phyloP scores from a whole-genome alignment of 1,140 invertebrate genomes.

The Diprion similis region DNA sequence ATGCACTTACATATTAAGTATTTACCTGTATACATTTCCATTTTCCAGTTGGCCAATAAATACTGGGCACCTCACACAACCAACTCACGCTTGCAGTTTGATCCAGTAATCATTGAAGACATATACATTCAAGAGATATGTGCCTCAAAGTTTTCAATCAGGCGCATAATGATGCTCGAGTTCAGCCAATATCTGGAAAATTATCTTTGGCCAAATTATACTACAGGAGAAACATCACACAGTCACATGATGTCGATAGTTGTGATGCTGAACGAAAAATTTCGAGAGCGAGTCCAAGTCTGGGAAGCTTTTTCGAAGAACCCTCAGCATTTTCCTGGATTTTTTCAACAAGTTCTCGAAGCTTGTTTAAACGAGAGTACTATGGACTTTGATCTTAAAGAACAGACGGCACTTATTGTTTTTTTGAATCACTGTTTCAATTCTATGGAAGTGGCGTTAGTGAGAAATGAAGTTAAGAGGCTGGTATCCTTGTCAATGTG shows the following conservation, averaged over 20 bases:
- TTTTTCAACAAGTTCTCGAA: conserved; percentile 86
- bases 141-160: conserved; percentile 80
- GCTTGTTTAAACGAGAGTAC: conserved; percentile 70
- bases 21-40: conserved; percentile 17
- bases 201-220: conserved; percentile 97
- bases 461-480: conserved; percentile 90
- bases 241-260: conserved; percentile 95
- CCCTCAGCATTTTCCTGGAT: conserved; percentile 82
- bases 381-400: conserved; percentile 68
- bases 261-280: conserved; percentile 98
- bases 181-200: conserved; percentile 98
- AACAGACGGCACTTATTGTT: conserved; percentile 87
- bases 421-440: conserved; percentile 98
- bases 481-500: conserved; percentile 95
- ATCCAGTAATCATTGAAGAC: conserved; percentile 78
- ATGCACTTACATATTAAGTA: no score
- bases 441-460: conserved; percentile 94
- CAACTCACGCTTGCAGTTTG: conserved; percentile 73
- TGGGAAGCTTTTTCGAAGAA: conserved; percentile 90
- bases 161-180: conserved; percentile 94
- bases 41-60: conserved; percentile 79
- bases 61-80: conserved; percentile 87
- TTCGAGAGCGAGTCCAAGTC: conserved; percentile 94
- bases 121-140: conserved; percentile 84
- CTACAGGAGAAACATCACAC: conserved; percentile 69